Base-by-base conservation (phyloP, 2,113 vertebrate genomes). In the Calonectris borealis region DNA sequence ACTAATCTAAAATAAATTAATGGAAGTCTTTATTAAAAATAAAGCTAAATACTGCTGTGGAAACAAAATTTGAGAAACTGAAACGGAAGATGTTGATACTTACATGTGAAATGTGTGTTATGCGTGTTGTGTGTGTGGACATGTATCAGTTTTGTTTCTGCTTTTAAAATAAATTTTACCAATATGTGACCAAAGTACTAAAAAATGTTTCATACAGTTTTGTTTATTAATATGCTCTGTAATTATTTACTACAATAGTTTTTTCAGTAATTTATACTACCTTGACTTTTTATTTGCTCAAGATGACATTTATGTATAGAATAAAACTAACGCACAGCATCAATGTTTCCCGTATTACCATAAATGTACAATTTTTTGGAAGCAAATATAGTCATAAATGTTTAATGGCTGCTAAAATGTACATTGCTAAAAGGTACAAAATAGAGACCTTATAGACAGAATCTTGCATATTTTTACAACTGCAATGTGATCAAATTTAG, bases 161-260 rank as follows among this genome's bases (percentile, higher is more conserved):
- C 71, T 90, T 84, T 87, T 88, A 83, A 95, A 94, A 93, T 94
- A 94, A 96, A 94, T 83, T 40, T 72, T 78, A 83, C 34, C 46
- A 66, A 44, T 78, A 58, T 36, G 38, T 54, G 62, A 96, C 72
- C 46, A 83, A 87, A 83, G 19, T 68, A 76, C 38, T 90, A 36
- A 68, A 93, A 87, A 88, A 55, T 42, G 18, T 93, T 92, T 83
- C 61, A 13, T 88, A 44, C 24, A 46, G 25, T 60, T 82, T 69
- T 77, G 11, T 90, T 52, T 86, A 55, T 88, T 82, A 94, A 75
- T 82, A 61, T 36, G 31, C 48, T 94, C 40, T 93, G 25, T 91
- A 77, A 86, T 83, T 79, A 79, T 72, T 77, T 82, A 51, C 60
- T 76, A 26, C 34, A 84, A 12, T 88, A 64, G 13, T 0, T 70